Conservation (phyloP, 2,888 invertebrate species). For the Dinocampus coccinellae region DNA sequence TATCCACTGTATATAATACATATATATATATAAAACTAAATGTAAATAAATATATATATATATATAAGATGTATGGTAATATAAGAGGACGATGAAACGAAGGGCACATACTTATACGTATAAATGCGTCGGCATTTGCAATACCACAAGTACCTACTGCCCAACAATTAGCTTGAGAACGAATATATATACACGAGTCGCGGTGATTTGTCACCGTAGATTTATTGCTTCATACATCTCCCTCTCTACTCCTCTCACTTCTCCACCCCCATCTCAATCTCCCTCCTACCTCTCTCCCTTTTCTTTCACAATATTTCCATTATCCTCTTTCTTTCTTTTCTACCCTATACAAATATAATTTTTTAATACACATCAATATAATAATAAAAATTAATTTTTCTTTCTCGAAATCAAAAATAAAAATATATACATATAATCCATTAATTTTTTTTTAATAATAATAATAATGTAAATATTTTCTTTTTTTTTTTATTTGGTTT, state of each 20-base stretch:
- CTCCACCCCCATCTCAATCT: too few relatives aligned
- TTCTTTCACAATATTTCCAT: too few relatives aligned
- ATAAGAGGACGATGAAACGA: slow-evolving; percentile 28
- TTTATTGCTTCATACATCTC: slow-evolving; percentile 62
- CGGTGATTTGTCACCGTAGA: slow-evolving; percentile 61
- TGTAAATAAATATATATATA: not conserved
- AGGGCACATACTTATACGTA: not conserved
- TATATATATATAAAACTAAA: not conserved
- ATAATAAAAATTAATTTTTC: too few relatives aligned
- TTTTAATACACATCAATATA: too few relatives aligned
- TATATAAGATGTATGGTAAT: slow-evolving; percentile 18
- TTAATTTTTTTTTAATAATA: too few relatives aligned
- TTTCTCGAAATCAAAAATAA: too few relatives aligned
- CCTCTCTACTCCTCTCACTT: not conserved
- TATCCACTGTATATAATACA: not conserved
- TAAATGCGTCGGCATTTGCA: slow-evolving; percentile 48
- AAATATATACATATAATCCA: too few relatives aligned
- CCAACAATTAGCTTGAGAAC: slow-evolving; percentile 63
- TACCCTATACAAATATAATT: too few relatives aligned
- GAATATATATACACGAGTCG: slow-evolving; percentile 48
- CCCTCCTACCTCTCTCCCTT: not conserved
- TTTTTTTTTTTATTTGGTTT: not conserved
- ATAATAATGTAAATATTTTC: too few relatives aligned
- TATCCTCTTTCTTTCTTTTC: too few relatives aligned
- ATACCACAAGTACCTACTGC: slow-evolving; percentile 47